These are phyloP conservation scores for Blomia tropicalis DNA, from an alignment of 2,888 invertebrate species.

Conservation along the genomic window DNA sequence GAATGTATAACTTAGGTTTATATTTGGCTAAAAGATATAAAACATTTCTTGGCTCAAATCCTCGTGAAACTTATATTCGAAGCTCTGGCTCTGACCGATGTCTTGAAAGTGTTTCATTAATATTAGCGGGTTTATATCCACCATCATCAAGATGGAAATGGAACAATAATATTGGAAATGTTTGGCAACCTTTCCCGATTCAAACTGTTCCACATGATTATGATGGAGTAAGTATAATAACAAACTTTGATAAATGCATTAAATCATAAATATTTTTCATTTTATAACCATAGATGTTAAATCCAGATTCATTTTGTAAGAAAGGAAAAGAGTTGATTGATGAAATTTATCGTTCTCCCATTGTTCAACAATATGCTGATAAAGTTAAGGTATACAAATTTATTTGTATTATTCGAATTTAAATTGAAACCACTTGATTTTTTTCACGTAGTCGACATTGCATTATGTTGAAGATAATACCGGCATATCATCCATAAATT, in stretches of 20 bases:
- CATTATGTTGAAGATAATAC: constrained; percentile 17
- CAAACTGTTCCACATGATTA: constrained; percentile 19
- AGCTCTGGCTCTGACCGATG: constrained; percentile 26
- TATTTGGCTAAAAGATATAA: constrained; percentile 22
- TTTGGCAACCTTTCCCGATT: constrained; percentile 28
- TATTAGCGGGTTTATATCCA: constrained; percentile 26
- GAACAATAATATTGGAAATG: constrained; percentile 15
- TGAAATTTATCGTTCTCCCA: background rate
- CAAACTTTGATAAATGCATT: background rate
- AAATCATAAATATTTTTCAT: background rate
- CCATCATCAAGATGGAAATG: constrained; percentile 23
- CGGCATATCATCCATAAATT: constrained; percentile 2
- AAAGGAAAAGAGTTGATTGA: constrained; percentile 4
- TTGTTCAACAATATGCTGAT: background rate
- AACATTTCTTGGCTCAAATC: constrained; percentile 17
- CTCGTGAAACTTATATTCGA: constrained; percentile 24
- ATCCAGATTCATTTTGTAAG: constrained; percentile 14
- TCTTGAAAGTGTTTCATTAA: constrained; percentile 23
- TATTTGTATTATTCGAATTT: too few relatives aligned
- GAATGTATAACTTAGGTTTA: constrained; percentile 26
- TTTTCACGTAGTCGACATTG: constrained; percentile 14
- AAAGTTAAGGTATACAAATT: constrained; percentile 14
- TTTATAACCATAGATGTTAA: constrained; percentile 5
- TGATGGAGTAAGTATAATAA: constrained; percentile 15
- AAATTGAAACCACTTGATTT: background rate